Base-by-base conservation (phyloP, 2,113 vertebrate genomes). In the Salminus brasiliensis region DNA sequence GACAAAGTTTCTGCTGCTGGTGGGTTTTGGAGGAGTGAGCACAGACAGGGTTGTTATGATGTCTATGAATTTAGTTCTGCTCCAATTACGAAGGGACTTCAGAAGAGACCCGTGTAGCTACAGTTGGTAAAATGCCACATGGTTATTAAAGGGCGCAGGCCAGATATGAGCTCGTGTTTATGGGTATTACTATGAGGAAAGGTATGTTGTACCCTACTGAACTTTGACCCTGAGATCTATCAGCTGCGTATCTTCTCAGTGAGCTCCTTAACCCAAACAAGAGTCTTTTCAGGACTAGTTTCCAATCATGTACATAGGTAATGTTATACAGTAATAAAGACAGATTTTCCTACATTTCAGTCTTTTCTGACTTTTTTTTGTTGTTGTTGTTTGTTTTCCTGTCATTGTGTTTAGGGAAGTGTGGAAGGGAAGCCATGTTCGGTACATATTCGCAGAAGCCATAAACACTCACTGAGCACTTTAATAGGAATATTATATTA, bases 241-340 rank as follows among this genome's bases (percentile, higher is more conserved):
- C 39, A 43, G 66, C 53, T 62, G 76, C 59, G 36, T 27, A 34
- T 70, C 70, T 62, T 80, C 67, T 49, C 5, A 53, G 25, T 69
- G 62, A 36, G 36, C 70, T 84, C 62, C 69, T 63, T 66, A 70
- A 81, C 62, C 79, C 43, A 78, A 71, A 84, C 47, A 63, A 74
- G 88, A 82, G 68, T 36, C 53, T 82, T 84, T 86, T 85, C 87
- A 88, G 88, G 88, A 84, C 75, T 86, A 82, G 36, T 83, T 80
- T 81, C 78, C 79, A 90, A 76, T 87, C 85, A 76, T 91, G 91
- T 92, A 91, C 72, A 85, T 84, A 84, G 66, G 82, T 87, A 85
- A 87, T 85, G 88, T 80, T 84, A 87, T 86, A 84, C 74, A 85
- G 75, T 85, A 92, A 90, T 91, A 92, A 92, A 92, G 86, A 74